Conservation (phyloP, 2,113 vertebrate genomes). For the Calypte anna region DNA sequence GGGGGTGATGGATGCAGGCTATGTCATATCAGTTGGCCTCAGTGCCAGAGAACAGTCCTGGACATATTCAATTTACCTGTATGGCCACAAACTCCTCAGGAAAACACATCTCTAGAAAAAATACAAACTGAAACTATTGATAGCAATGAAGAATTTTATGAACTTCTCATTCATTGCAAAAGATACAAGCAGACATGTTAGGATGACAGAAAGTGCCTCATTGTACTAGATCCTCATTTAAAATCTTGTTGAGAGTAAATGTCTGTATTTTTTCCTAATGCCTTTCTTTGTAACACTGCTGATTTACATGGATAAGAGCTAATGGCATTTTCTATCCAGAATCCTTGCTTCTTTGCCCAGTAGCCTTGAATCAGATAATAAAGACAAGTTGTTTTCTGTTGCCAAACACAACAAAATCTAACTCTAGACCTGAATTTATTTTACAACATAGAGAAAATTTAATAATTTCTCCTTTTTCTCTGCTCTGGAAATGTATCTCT, state of each 20-base stretch:
- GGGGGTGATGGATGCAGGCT: not conserved
- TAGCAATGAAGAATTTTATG: not conserved
- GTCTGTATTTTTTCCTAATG: not conserved
- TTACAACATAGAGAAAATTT: slow-evolving; percentile 8
- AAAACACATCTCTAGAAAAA: not conserved
- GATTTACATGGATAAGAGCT: not conserved
- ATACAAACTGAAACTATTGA: not conserved
- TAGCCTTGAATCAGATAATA: not conserved
- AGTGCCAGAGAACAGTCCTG: not conserved
- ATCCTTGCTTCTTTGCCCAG: not conserved
- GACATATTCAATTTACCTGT: not conserved
- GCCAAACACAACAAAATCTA: slow-evolving; percentile 3
- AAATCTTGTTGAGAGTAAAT: not conserved
- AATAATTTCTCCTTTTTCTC: slow-evolving; percentile 24
- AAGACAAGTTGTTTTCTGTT: slow-evolving; percentile 6
- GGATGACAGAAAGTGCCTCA: not conserved
- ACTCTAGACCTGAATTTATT: slow-evolving; percentile 19
- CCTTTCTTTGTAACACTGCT: not conserved
- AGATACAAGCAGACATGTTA: not conserved
- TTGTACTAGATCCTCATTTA: not conserved
- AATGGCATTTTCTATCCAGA: not conserved
- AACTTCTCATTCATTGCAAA: not conserved
- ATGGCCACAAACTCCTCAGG: not conserved
- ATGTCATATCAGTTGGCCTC: not conserved
- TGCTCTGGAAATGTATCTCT: slow-evolving; percentile 12